Conservation (phyloP, 2,113 vertebrate species). For the Amphiprion percula region DNA sequence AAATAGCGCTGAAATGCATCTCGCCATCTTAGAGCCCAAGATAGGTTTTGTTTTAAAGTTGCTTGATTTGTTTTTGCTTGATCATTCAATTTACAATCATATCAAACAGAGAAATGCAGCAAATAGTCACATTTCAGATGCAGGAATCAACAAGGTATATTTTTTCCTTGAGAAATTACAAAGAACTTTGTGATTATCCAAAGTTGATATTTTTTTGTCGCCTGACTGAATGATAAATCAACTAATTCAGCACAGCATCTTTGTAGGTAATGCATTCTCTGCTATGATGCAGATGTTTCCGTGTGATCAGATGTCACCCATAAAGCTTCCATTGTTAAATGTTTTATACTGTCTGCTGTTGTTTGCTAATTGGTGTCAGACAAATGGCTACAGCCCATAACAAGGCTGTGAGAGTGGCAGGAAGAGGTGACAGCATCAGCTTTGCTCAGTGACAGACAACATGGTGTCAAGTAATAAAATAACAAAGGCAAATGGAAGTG, state of each 20-base stretch:
- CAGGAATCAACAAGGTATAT: neutral
- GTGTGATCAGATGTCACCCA: neutral
- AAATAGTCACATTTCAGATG: neutral
- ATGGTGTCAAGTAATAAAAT: constrained; percentile 16
- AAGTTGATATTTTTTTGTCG: too few species aligned
- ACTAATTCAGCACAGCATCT: neutral
- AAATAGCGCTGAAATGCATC: too few species aligned
- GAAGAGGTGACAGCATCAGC: constrained; percentile 8
- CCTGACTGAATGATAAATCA: neutral
- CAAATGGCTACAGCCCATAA: constrained; percentile 28
- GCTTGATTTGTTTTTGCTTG: too few species aligned
- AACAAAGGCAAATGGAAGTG: constrained; percentile 10
- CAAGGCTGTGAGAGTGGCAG: constrained; percentile 1
- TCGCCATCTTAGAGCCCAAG: too few species aligned
- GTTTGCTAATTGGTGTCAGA: constrained; percentile 31
- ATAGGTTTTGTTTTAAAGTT: too few species aligned
- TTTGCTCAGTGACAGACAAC: neutral
- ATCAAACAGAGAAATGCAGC: neutral
- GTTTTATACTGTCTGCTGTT: constrained; percentile 8
- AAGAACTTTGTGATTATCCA: too few species aligned
- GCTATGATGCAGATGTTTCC: neutral
- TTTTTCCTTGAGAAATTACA: neutral
- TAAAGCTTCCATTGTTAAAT: too few species aligned
- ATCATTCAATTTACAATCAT: neutral
- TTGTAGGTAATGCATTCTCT: constrained; percentile 2